These are phyloP conservation scores for Plectropomus leopardus DNA, from an alignment of 2,113 vertebrate species.

Conservation along the genomic window DNA sequence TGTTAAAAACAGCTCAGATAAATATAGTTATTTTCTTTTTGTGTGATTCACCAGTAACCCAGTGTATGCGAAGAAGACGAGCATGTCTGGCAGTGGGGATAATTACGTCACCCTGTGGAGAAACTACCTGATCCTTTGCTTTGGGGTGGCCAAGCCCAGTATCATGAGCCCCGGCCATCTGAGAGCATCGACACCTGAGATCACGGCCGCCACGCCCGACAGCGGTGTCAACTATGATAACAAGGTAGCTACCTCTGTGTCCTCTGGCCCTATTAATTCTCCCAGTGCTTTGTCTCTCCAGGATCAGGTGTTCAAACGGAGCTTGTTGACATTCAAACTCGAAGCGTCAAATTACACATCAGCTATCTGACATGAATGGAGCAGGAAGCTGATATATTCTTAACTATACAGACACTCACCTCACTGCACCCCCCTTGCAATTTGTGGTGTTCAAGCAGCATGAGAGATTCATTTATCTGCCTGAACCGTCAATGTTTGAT, in stretches of 20 bases:
- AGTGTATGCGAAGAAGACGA: constrained; percentile 96
- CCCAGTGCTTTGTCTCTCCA: constrained; percentile 44
- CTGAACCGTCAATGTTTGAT: constrained; percentile 46
- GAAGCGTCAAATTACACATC: constrained; percentile 58
- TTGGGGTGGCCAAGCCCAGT: constrained; percentile 96
- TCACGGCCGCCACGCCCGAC: constrained; percentile 92
- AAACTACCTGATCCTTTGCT: constrained; percentile 98
- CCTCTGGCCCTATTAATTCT: constrained; percentile 45
- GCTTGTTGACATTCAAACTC: constrained; percentile 65
- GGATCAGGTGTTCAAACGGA: constrained; percentile 66
- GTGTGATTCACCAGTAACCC: constrained; percentile 87
- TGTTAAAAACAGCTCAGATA: neutral
- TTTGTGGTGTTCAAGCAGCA: constrained; percentile 35
- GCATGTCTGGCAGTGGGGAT: constrained; percentile 89
- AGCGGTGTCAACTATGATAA: constrained; percentile 92
- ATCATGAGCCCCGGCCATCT: constrained; percentile 97
- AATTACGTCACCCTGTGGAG: constrained; percentile 94
- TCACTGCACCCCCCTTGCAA: constrained; percentile 21
- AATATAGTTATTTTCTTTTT: constrained; percentile 22
- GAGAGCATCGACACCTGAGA: constrained; percentile 95
- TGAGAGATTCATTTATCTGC: constrained; percentile 26
- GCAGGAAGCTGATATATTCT: constrained; percentile 41
- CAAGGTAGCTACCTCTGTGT: constrained; percentile 89
- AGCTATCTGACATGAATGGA: constrained; percentile 42
- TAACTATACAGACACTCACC: constrained; percentile 6